Percentiles rank a stretch among this genome's conserved stretches.
These are phyloP conservation scores for Danio tinwini DNA, from an alignment of 2,797 vertebrate species.

Conservation along the genomic window DNA sequence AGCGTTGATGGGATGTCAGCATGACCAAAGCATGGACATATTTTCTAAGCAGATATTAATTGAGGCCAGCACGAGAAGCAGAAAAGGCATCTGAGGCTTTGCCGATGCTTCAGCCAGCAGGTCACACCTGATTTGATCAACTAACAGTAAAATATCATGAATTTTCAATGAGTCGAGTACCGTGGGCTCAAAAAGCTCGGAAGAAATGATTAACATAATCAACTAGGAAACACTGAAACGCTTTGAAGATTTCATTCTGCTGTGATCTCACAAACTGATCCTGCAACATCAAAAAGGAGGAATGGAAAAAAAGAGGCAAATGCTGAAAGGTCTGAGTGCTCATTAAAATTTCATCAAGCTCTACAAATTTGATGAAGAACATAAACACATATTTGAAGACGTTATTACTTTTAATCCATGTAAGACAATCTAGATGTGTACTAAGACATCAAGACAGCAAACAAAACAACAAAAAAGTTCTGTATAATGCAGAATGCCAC, in stretches of 20 bases:
- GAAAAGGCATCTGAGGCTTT: constrained; percentile 17
- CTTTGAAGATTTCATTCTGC: constrained; percentile 25
- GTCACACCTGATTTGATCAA: constrained; percentile 19
- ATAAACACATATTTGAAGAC: constrained; percentile 8
- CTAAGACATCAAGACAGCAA: not conserved
- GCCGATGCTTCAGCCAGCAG: constrained; percentile 19
- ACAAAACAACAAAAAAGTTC: too few species aligned
- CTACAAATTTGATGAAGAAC: not conserved
- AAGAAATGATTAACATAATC: constrained; percentile 7
- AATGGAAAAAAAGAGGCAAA: not conserved
- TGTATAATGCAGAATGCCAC: too few species aligned
- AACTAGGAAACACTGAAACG: constrained; percentile 25
- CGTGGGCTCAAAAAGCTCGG: not conserved
- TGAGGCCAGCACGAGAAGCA: constrained; percentile 30
- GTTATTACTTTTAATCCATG: not conserved
- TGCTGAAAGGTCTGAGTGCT: constrained; percentile 7
- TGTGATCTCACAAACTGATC: constrained; percentile 26
- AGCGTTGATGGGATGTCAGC: not conserved
- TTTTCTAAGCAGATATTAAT: constrained; percentile 36
- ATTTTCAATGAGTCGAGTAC: not conserved
- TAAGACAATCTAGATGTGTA: not conserved
- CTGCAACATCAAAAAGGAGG: constrained; percentile 14
- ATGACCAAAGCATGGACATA: constrained; percentile 28
- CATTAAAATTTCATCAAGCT: constrained; percentile 22
- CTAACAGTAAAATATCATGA: constrained; percentile 10